Base-by-base conservation (phyloP, 2,888 invertebrate species). In the Euproctis similis region DNA sequence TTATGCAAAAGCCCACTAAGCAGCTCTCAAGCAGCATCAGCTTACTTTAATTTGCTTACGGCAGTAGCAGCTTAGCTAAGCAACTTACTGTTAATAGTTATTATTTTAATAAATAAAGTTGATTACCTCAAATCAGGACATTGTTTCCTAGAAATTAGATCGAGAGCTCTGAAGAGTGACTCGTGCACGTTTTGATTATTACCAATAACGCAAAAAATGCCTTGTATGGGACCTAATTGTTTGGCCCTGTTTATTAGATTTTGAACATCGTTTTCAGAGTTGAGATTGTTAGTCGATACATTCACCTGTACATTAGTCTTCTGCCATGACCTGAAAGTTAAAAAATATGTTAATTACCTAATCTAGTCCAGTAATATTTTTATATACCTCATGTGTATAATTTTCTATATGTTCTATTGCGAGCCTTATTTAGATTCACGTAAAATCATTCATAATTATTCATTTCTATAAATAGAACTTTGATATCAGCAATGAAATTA, bases 261-360 rank as follows among this genome's bases (percentile, higher is more conserved):
- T 12, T 8, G 6, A 10, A 31, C 9, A 10, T 31, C 26, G 2
- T 18, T 26, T 6, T 22, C 23, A 1, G 12, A 13, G 20, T 31
- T 23, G 4, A 31, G 13, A 8, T 26, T 23, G 13, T 24, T 7
- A 3, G 26, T 22, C 2, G 30, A 9, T 8, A 31, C 13, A 17
- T 26, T 22, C 4, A 31, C 26, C 8, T 26, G 11, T 4, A 26
- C 9, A 2, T 18, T 12, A 9, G 12, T 13, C 1, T 12, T 26
- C 18, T 31, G 12, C 30, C 30, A 31, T 2, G 30, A 26, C 12
- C 30, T 63, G 49, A 1, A 70, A n/a, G 23, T 17, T 12, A 23
- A 4, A 14, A 14, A n/a, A n/a, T n/a, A n/a, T n/a, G n/a, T n/a
- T n/a, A n/a, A n/a, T n/a, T n/a, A n/a, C n/a, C n/a, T n/a, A n/a